A percentile compares a stretch with the other conserved stretches of the same genome.
phyloP scores from a whole-genome alignment of 2,888 invertebrate species.

The Caenorhabditis afra region DNA sequence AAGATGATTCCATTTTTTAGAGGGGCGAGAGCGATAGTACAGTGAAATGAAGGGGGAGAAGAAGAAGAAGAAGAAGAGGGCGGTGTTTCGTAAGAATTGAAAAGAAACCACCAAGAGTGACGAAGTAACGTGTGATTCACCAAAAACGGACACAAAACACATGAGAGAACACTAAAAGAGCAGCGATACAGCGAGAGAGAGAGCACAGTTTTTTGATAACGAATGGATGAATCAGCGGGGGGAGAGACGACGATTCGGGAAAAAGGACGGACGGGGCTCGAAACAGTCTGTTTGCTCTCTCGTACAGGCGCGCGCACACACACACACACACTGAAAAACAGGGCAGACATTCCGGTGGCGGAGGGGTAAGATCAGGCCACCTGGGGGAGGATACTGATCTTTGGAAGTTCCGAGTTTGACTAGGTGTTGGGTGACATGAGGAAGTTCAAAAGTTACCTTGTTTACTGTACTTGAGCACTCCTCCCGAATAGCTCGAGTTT shows the following conservation, averaged over 20 bases:
- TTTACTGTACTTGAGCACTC: too few species aligned
- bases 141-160: constrained; percentile 8
- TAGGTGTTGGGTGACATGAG: too few species aligned
- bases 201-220: constrained; percentile 8
- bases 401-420: not conserved
- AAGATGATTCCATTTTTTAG: not conserved
- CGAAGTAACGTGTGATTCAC: constrained; percentile 12
- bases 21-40: constrained; percentile 22
- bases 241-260: not conserved
- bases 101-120: not conserved
- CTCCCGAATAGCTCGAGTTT: too few species aligned
- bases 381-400: constrained; percentile 15
- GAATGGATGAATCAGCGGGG: constrained; percentile 30
- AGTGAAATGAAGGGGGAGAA: too few species aligned
- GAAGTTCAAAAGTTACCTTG: too few species aligned
- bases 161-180: constrained; percentile 14
- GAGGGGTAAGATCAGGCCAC: constrained; percentile 4
- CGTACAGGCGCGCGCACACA: constrained; percentile 13
- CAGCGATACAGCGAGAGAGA: not conserved
- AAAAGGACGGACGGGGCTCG: not conserved
- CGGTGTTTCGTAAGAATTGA: too few species aligned
- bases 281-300: constrained; percentile 26
- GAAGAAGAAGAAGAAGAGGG: too few species aligned
- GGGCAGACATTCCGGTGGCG: not conserved
- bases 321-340: too few species aligned